Conservation (phyloP, 2,797 vertebrate genomes). For the Tapera naevia region DNA sequence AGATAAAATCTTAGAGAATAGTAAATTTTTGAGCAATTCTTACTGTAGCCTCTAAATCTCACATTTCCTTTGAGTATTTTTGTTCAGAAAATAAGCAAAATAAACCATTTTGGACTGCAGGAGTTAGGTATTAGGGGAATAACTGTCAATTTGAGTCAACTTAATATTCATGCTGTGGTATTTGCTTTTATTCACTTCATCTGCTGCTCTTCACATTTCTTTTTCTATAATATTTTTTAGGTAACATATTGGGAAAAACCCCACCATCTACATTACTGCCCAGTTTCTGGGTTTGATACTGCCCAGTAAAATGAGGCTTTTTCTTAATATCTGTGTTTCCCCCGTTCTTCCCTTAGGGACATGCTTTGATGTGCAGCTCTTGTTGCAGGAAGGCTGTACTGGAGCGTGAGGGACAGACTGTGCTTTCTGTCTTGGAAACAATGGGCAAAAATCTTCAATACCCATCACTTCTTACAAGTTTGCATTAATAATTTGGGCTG, state of each 20-base stretch:
- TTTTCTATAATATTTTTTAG: not conserved
- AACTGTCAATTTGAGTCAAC: not conserved
- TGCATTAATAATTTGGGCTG: not conserved
- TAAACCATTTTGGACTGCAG: not conserved
- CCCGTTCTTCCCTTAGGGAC: not conserved
- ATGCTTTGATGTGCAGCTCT: not conserved
- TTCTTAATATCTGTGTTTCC: not conserved
- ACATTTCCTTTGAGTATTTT: not conserved
- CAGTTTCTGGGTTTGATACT: constrained; percentile 11
- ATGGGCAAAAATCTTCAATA: not conserved
- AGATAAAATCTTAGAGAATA: not conserved
- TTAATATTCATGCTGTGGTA: not conserved
- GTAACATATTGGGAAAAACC: not conserved
- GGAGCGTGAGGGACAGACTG: not conserved
- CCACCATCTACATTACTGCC: not conserved
- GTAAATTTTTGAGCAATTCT: not conserved
- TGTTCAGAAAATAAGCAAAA: not conserved
- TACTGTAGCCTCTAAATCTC: not conserved
- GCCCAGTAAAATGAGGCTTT: not conserved
- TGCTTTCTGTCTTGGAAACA: not conserved
- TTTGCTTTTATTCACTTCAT: not conserved
- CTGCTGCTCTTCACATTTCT: not conserved
- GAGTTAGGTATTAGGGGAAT: not conserved
- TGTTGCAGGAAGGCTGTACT: not conserved
- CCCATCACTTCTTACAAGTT: not conserved